A percentile compares a stretch with the other conserved stretches of the same genome.
These are phyloP conservation scores for Trichonephila clavata DNA, from an alignment of 1,140 invertebrate genomes.

Conservation along the genomic window DNA sequence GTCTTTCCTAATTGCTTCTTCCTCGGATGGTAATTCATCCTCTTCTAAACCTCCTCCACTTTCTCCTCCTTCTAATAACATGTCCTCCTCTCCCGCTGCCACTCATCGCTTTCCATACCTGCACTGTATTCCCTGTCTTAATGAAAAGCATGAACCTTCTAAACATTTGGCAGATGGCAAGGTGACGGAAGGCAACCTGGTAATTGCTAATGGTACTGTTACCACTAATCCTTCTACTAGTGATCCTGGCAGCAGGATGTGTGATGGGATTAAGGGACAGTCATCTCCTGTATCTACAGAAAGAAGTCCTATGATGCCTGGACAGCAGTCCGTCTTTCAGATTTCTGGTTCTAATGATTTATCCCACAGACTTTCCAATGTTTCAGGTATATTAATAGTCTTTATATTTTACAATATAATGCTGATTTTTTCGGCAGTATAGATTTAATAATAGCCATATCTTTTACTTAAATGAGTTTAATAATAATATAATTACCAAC, in stretches of 20 bases:
- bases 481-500: no score
- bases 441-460: no score
- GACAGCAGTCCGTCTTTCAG: conserved; percentile 44
- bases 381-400: conserved; percentile 34
- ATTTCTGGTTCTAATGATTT: conserved; percentile 47
- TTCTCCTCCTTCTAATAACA: conserved; percentile 58
- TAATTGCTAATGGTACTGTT: conserved; percentile 72
- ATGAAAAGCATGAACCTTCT: conserved; percentile 77
- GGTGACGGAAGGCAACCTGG: conserved; percentile 59
- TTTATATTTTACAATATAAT: background rate
- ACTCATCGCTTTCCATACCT: conserved; percentile 78
- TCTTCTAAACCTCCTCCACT: conserved; percentile 21
- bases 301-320: conserved; percentile 9
- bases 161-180: conserved; percentile 76
- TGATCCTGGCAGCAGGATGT: conserved; percentile 38
- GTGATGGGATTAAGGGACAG: conserved; percentile 42
- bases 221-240: conserved; percentile 71
- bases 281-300: conserved; percentile 16
- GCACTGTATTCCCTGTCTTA: conserved; percentile 80
- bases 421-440: no score
- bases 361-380: conserved; percentile 41
- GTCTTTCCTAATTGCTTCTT: conserved; percentile 77
- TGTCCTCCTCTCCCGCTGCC: conserved; percentile 75
- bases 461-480: no score
- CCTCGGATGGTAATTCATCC: conserved; percentile 46